Evolutionary conservation across 2,113 vertebrate genomes (phyloP).

Genomic region (Onychostoma macrolepis): DNA sequence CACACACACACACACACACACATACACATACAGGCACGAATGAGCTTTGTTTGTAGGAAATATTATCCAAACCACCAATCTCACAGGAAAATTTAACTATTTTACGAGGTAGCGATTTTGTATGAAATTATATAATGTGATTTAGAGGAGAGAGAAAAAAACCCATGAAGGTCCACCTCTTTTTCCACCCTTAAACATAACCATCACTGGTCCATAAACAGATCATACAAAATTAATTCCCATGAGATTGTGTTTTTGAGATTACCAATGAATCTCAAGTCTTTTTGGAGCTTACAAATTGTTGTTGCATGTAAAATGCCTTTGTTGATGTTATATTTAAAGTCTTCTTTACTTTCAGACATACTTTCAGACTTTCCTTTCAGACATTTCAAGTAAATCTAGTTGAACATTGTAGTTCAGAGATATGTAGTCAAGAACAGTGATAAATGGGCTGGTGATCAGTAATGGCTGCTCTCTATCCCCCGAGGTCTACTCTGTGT

Average conservation of each 20-base stretch:
- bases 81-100: too few relatives aligned
- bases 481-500: not conserved
- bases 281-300: not conserved
- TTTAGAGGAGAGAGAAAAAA: too few relatives aligned
- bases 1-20: too few relatives aligned
- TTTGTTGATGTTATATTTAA: not conserved
- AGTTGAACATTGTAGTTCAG: not conserved
- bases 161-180: too few relatives aligned
- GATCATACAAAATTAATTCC: not conserved
- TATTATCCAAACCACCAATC: not conserved
- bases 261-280: not conserved
- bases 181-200: too few relatives aligned
- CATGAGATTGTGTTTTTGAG: not conserved
- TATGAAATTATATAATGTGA: too few relatives aligned
- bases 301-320: not conserved
- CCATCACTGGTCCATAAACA: not conserved
- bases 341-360: not conserved
- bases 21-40: too few relatives aligned
- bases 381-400: not conserved
- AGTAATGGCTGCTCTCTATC: slow-evolving; percentile 55
- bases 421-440: slow-evolving; percentile 12
- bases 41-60: not conserved
- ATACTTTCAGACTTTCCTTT: not conserved
- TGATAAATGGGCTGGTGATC: slow-evolving; percentile 66
- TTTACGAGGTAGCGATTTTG: not conserved